A percentile compares a stretch with the other conserved stretches of the same genome.
Conservation (phyloP, 2,113 vertebrate species). For the Scomber scombrus region DNA sequence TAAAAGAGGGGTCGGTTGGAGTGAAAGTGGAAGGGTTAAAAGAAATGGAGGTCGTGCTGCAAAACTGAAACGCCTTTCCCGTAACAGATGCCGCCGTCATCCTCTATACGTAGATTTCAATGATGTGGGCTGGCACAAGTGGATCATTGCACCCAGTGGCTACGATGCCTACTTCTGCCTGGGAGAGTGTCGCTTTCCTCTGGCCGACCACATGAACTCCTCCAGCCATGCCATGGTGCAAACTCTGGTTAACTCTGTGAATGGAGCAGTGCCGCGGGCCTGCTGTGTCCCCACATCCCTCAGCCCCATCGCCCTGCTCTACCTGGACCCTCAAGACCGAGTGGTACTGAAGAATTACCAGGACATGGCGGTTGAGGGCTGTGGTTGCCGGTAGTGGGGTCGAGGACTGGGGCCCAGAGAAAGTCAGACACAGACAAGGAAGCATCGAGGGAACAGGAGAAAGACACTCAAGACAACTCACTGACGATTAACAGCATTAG, state of each 20-base stretch:
- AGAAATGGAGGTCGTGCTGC: conserved; percentile 82
- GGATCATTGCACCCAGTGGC: conserved; percentile 89
- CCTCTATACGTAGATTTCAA: conserved; percentile 89
- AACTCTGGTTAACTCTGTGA: conserved; percentile 89
- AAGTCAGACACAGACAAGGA: not conserved
- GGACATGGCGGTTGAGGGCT: conserved; percentile 90
- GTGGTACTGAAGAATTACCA: conserved; percentile 90
- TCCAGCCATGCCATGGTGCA: conserved; percentile 90
- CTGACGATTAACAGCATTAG: conserved; percentile 33
- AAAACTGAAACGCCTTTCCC: conserved; percentile 84
- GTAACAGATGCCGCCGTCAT: conserved; percentile 85
- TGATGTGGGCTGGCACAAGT: conserved; percentile 89
- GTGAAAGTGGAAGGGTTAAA: conserved; percentile 77
- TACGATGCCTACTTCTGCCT: conserved; percentile 90
- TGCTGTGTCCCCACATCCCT: conserved; percentile 89
- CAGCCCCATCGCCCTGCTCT: conserved; percentile 88
- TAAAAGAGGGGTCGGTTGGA: conserved; percentile 66
- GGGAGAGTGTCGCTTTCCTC: conserved; percentile 88
- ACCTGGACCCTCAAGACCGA: conserved; percentile 86
- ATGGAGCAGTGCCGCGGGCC: conserved; percentile 84
- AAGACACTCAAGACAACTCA: conserved; percentile 13
- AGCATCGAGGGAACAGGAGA: conserved; percentile 21
- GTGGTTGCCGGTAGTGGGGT: conserved; percentile 85
- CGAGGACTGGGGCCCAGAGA: not conserved
- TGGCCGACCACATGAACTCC: conserved; percentile 90